Conservation (phyloP, 2,113 vertebrate genomes). For the Boleophthalmus pectinirostris region DNA sequence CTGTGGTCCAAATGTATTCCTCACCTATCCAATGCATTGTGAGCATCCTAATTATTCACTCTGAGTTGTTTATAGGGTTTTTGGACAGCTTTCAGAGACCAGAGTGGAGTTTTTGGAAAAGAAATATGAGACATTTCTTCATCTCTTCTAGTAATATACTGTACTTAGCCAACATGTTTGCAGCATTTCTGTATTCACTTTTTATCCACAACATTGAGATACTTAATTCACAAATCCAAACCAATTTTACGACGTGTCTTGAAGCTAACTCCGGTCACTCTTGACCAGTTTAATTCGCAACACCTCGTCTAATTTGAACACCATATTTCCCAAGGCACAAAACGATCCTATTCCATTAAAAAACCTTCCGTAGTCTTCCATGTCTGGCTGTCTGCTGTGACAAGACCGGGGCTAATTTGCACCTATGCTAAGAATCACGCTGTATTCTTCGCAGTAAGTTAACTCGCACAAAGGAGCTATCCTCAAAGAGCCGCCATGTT, state of each 20-base stretch:
- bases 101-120: too few relatives aligned
- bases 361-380: background rate
- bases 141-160: too few relatives aligned
- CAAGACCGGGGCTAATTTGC: slow-evolving; percentile 22
- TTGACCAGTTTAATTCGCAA: background rate
- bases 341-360: background rate
- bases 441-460: slow-evolving; percentile 15
- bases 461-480: slow-evolving; percentile 26
- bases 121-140: too few relatives aligned
- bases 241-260: background rate
- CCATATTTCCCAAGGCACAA: background rate
- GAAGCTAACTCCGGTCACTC: background rate
- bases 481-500: slow-evolving; percentile 35
- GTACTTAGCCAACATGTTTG: background rate
- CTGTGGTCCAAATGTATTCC: too few relatives aligned
- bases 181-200: background rate
- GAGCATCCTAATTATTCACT: too few relatives aligned
- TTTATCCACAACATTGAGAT: background rate
- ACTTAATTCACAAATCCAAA: background rate
- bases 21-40: too few relatives aligned
- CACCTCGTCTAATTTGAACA: background rate
- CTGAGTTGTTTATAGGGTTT: too few relatives aligned
- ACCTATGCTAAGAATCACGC: slow-evolving; percentile 31
- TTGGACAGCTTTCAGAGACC: too few relatives aligned
- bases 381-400: slow-evolving; percentile 14